Evolutionary conservation across 2,797 vertebrate genomes (phyloP).

Genomic region (Megaceryle alcyon): DNA sequence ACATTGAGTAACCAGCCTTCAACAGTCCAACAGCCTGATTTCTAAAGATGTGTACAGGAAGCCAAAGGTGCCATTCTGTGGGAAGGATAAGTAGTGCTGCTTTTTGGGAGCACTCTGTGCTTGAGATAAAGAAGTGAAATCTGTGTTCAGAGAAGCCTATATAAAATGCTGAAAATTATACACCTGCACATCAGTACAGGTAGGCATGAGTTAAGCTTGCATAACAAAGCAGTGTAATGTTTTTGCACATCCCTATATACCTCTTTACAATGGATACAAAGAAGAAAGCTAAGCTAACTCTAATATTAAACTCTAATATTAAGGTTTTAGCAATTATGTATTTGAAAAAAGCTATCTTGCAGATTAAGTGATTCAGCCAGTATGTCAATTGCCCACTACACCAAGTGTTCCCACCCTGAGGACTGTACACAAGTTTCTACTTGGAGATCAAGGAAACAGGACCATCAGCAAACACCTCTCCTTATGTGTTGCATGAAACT

Average conservation of each 20-base stretch:
- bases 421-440: neutral
- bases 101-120: neutral
- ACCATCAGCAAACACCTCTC: neutral
- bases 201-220: rapidly evolving
- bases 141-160: rapidly evolving
- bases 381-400: rapidly evolving
- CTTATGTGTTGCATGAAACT: rapidly evolving
- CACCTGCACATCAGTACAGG: neutral
- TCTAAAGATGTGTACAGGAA: neutral
- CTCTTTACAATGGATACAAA: neutral
- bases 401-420: rapidly evolving
- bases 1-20: neutral
- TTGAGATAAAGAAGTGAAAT: neutral
- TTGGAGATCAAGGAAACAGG: neutral
- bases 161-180: neutral
- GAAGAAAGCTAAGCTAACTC: neutral
- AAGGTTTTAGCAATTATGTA: neutral
- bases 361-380: neutral
- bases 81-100: neutral
- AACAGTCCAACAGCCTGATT: neutral
- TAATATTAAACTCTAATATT: neutral
- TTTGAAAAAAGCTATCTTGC: neutral
- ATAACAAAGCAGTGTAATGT: rapidly evolving
- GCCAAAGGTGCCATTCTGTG: neutral
- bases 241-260: neutral